Percentiles rank a stretch among this genome's conserved stretches.
Evolutionary conservation across 2,888 invertebrate species (phyloP).

Genomic region (Iphiclides podalirius): DNA sequence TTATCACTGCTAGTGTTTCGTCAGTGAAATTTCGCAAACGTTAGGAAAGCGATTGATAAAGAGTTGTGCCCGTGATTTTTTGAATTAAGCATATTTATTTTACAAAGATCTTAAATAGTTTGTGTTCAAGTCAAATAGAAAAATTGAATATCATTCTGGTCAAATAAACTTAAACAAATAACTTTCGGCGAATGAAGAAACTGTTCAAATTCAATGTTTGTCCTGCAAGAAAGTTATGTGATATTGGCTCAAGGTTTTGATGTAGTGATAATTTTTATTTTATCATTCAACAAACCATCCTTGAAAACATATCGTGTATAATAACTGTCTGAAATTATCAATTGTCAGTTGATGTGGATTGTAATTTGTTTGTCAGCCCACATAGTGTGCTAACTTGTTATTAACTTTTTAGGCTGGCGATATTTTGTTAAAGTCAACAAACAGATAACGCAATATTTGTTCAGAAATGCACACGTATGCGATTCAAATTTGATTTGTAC

Average conservation of each 20-base stretch:
- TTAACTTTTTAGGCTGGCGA: slow-evolving; percentile 8
- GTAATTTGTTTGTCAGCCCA: neutral
- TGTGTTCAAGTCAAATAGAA: too few species aligned
- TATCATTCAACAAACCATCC: slow-evolving; percentile 8
- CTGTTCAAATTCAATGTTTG: too few species aligned
- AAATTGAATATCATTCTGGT: too few species aligned
- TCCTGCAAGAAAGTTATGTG: neutral
- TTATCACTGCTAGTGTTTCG: too few species aligned
- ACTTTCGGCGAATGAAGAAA: too few species aligned
- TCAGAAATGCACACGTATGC: neutral
- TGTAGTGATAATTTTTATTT: slow-evolving; percentile 7
- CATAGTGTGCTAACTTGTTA: neutral
- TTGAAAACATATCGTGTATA: neutral
- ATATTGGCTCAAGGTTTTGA: neutral
- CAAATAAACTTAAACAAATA: too few species aligned
- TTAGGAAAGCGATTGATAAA: too few species aligned
- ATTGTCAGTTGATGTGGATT: neutral
- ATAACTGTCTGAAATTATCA: slow-evolving; percentile 6
- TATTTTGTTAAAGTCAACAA: neutral
- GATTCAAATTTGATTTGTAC: too few species aligned
- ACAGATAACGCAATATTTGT: neutral
- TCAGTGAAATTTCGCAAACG: too few species aligned
- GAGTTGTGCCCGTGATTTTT: too few species aligned
- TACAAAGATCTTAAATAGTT: too few species aligned
- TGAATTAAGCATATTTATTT: too few species aligned